Evolutionary conservation across 2,797 vertebrate genomes (phyloP).

Genomic region (Gobio occitaniae): DNA sequence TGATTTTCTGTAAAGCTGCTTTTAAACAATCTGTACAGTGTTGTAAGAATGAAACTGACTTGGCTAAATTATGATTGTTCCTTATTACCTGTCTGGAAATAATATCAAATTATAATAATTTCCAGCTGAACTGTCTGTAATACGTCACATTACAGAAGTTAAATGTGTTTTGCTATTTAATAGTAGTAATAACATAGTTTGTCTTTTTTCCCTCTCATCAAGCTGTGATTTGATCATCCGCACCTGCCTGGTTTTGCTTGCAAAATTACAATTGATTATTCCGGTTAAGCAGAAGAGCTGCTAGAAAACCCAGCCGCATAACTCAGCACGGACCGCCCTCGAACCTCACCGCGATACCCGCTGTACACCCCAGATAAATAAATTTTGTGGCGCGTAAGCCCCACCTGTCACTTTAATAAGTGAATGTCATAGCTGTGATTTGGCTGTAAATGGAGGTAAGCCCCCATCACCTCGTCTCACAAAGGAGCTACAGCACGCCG

Average conservation of each 20-base stretch:
- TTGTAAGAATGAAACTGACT: not conserved
- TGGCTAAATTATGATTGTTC: not conserved
- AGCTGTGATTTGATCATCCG: slow-evolving; percentile 47
- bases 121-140: not conserved
- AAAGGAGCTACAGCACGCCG: slow-evolving; percentile 56
- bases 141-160: not conserved
- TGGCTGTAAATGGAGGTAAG: slow-evolving; percentile 58
- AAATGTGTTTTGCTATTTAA: slow-evolving; percentile 6
- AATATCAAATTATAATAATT: not conserved
- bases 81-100: not conserved
- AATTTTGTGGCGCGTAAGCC: slow-evolving; percentile 57
- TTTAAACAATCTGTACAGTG: not conserved
- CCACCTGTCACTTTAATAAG: slow-evolving; percentile 66
- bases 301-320: slow-evolving; percentile 47
- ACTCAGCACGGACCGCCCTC: slow-evolving; percentile 50
- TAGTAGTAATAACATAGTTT: not conserved
- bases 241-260: slow-evolving; percentile 66
- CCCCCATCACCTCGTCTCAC: slow-evolving; percentile 51
- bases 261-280: slow-evolving; percentile 79
- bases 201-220: slow-evolving; percentile 37
- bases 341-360: slow-evolving; percentile 38
- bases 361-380: slow-evolving; percentile 56
- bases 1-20: not conserved
- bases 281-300: slow-evolving; percentile 48
- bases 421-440: slow-evolving; percentile 59